phyloP scores from a whole-genome alignment of 2,888 invertebrate species.

The Sturmia bella region DNA sequence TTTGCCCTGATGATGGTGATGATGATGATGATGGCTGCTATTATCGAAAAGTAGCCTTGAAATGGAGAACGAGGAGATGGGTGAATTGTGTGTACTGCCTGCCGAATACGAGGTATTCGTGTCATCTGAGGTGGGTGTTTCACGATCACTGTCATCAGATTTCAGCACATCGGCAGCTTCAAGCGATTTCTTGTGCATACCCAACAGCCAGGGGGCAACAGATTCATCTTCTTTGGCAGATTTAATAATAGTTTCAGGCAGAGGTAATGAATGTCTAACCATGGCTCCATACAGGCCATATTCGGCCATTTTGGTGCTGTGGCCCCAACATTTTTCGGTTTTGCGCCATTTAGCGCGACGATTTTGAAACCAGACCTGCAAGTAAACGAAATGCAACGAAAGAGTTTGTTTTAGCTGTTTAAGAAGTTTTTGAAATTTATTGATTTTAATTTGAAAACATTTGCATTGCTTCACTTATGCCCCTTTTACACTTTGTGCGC shows the following conservation, averaged over 20 bases:
- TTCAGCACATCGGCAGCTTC: conserved; percentile 98
- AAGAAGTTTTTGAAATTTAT: too few species aligned
- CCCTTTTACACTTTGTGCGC: too few species aligned
- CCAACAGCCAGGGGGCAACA: conserved; percentile 99
- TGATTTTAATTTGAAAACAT: too few species aligned
- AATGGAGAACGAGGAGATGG: conserved; percentile 82
- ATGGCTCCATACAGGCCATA: conserved; percentile 99
- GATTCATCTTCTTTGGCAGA: conserved; percentile 98
- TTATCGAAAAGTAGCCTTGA: conserved; percentile 80
- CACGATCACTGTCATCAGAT: conserved; percentile 88
- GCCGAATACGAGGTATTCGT: conserved; percentile 84
- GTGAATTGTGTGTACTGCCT: conserved; percentile 81
- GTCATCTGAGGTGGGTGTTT: conserved; percentile 84
- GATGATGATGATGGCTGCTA: conserved; percentile 72
- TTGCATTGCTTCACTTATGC: too few species aligned
- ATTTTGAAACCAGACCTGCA: conserved; percentile 97
- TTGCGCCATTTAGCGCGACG: conserved; percentile 99
- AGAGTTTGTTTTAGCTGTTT: too few species aligned
- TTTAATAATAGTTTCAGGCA: conserved; percentile 99
- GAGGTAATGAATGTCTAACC: conserved; percentile 98
- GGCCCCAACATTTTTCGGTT: conserved; percentile 99
- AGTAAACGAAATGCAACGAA: background rate
- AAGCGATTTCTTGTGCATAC: conserved; percentile 97
- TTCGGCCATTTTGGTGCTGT: conserved; percentile 99
- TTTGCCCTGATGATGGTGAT: conserved; percentile 62